These are phyloP conservation scores for Dufourea novaeangliae DNA, from an alignment of 1,140 invertebrate species.

Conservation along the genomic window DNA sequence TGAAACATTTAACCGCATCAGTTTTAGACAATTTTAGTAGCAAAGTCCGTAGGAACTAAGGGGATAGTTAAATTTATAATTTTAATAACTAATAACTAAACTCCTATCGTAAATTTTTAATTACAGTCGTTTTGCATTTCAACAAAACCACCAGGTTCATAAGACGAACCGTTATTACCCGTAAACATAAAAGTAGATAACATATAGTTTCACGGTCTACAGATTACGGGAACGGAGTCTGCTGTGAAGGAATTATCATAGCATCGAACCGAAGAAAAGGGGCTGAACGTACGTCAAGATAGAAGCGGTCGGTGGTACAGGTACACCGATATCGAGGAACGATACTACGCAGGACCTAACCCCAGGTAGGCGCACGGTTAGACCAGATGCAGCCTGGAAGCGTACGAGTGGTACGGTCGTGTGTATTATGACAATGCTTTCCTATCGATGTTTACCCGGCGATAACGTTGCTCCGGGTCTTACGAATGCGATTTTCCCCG, in stretches of 20 bases:
- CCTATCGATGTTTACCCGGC: conserved; percentile 58
- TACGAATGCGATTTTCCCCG: conserved; percentile 45
- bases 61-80: no score
- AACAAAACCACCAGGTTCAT: neutral
- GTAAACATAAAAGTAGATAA: neutral
- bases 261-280: conserved; percentile 34
- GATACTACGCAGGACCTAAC: neutral
- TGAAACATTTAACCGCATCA: no score
- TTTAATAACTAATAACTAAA: no score
- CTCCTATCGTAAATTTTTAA: neutral
- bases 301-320: neutral
- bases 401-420: conserved; percentile 24
- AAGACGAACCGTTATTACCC: neutral
- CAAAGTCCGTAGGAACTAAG: no score
- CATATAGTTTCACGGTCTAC: neutral
- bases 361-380: conserved; percentile 12
- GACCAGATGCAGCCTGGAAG: conserved; percentile 21
- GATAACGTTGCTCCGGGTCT: conserved; percentile 52
- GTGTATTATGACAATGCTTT: conserved; percentile 50
- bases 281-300: conserved; percentile 42
- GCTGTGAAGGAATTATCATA: conserved; percentile 43
- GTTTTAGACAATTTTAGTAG: no score
- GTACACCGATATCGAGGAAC: conserved; percentile 39
- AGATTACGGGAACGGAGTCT: neutral
- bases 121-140: neutral